Base-by-base conservation (phyloP, 2,113 vertebrate genomes). In the Vulpes lagopus region DNA sequence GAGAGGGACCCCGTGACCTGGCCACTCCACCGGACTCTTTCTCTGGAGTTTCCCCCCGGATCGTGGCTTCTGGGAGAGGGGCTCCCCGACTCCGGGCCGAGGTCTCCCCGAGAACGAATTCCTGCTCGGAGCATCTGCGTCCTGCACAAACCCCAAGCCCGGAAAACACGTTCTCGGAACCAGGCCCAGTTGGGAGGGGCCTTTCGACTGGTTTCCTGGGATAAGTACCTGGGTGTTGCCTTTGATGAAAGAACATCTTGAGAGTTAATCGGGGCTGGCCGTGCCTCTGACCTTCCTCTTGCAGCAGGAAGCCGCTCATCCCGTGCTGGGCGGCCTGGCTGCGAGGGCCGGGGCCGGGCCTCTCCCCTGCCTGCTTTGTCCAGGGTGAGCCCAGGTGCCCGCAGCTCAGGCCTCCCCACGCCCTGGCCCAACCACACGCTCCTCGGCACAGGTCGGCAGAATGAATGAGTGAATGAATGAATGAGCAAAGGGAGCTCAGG, bases 261-360 rank as follows among this genome's bases (percentile, higher is more conserved):
- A 43, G 43, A 43, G 6, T 43, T 43, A 43, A 43, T 43, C 43
- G 43, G 43, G 43, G 43, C 1, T 43, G 1, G 43, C 43, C 6
- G 43, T 1, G 7, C 43, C 43, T 43, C 43, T 43, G 43, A 7
- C 43, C 19, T 49, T 59, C 27, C 32, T 43, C 19, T 23, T 71
- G 27, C 35, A 9, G 65, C 15, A 17, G 17, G 79, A 81, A 19
- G 38, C 27, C 14, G 0, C n/a, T 6, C 14, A 2, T 51, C 53
- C 5, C 5, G 1, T 11, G 3, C 5, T 2, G 14, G 65, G 79
- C 0, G 14, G 17, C 51, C 30, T 7, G 2, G 4, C 8, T 0
- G 1, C 16, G 1, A 2, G 12, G 15, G 19, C 11, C 62, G 4
- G 62, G 17, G 10, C 23, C 9, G 23, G 60, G 60, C 11, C 60